phyloP scores from a whole-genome alignment of 2,797 vertebrate species.

The Gambelia wislizenii region DNA sequence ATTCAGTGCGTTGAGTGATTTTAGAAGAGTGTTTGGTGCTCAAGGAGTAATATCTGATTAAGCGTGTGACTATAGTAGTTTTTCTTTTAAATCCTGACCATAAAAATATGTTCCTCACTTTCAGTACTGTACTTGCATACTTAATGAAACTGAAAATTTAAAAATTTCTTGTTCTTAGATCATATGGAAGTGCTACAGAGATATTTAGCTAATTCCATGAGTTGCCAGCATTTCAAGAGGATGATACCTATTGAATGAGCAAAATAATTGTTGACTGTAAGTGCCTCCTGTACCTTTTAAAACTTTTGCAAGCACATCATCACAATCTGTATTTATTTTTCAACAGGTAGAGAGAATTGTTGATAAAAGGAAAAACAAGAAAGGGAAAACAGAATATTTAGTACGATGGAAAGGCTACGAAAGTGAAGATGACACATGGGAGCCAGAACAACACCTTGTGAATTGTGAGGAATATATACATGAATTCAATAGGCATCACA shows the following conservation, averaged over 20 bases:
- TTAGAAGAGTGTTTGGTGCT: background rate
- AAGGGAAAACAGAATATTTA: conserved; percentile 93
- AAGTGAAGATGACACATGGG: conserved; percentile 94
- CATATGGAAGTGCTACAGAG: conserved; percentile 1
- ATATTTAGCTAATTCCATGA: conserved; percentile 12
- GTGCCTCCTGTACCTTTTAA: background rate
- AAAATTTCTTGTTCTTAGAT: conserved; percentile 11
- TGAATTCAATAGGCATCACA: conserved; percentile 89
- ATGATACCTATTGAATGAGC: background rate
- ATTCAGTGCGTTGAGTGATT: background rate
- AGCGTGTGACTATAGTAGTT: background rate
- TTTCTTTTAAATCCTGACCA: background rate
- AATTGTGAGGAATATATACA: conserved; percentile 93
- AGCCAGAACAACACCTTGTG: conserved; percentile 93
- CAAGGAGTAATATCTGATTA: background rate
- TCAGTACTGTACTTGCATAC: background rate
- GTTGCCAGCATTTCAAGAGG: conserved; percentile 10
- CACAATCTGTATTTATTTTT: conserved; percentile 49
- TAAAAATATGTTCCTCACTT: background rate
- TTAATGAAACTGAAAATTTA: background rate
- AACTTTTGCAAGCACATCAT: conserved; percentile 1
- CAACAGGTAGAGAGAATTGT: conserved; percentile 93
- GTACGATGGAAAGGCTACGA: conserved; percentile 95
- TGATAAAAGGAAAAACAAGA: conserved; percentile 92
- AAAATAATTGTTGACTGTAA: background rate